A percentile compares a stretch with the other conserved stretches of the same genome.
Evolutionary conservation across 2,113 vertebrate genomes (phyloP).

Genomic region (Clupea harengus): DNA sequence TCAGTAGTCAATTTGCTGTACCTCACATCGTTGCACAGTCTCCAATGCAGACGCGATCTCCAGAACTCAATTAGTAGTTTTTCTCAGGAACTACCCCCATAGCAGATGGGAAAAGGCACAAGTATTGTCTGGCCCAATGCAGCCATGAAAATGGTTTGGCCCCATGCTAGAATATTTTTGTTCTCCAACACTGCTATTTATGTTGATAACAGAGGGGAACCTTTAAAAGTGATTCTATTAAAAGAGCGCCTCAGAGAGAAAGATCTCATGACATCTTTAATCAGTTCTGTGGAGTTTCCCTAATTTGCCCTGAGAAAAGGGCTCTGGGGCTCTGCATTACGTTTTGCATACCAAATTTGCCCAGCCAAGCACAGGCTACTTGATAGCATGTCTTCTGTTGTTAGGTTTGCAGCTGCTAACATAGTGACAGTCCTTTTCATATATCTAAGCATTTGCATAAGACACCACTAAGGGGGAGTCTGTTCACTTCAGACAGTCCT

Average conservation of each 20-base stretch:
- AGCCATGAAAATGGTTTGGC: background rate
- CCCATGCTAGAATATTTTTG: background rate
- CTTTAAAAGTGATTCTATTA: background rate
- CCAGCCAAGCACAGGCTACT: background rate
- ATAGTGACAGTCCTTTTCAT: conserved; percentile 9
- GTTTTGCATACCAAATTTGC: background rate
- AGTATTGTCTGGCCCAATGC: background rate
- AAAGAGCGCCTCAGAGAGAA: background rate
- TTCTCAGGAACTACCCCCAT: no score
- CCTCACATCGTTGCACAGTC: background rate
- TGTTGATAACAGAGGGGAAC: background rate
- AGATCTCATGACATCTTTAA: background rate
- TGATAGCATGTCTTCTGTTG: conserved; percentile 10
- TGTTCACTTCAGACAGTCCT: background rate
- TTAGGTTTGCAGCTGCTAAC: background rate
- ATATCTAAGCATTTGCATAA: conserved; percentile 3
- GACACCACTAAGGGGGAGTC: background rate
- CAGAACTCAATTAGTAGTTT: no score
- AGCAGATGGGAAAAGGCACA: background rate
- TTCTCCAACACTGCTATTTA: background rate
- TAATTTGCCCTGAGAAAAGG: background rate
- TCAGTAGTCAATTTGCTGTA: background rate
- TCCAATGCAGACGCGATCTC: background rate
- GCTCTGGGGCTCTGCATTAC: background rate
- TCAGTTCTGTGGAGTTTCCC: background rate